phyloP scores from a whole-genome alignment of 2,888 invertebrate species.

The Eulithis testata region DNA sequence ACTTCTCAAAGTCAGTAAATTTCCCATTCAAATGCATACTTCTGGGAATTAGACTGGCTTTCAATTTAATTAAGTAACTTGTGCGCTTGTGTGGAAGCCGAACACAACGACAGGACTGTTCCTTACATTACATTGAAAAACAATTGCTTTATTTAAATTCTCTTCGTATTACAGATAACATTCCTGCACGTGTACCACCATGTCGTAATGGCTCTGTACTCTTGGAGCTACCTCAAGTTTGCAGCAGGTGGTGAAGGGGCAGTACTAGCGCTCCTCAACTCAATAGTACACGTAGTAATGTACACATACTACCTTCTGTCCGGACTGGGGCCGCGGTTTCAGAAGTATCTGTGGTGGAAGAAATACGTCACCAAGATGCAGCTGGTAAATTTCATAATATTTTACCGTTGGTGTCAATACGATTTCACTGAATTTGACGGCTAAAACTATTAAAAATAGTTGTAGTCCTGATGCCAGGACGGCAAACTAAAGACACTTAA shows the following conservation, averaged over 20 bases:
- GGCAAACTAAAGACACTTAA: too few relatives aligned
- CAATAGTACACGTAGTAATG: conserved; percentile 92
- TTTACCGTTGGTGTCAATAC: conserved; percentile 40
- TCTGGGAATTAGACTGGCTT: too few relatives aligned
- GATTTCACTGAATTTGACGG: neutral
- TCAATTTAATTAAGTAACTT: too few relatives aligned
- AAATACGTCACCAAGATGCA: conserved; percentile 93
- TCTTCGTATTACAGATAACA: conserved; percentile 86
- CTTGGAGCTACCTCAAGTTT: conserved; percentile 92
- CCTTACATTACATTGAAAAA: too few relatives aligned
- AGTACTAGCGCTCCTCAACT: conserved; percentile 89
- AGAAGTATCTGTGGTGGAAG: conserved; percentile 95
- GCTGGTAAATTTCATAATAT: conserved; percentile 85
- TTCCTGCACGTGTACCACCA: conserved; percentile 97
- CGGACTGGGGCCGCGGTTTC: conserved; percentile 90
- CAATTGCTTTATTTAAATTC: neutral
- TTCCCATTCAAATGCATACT: too few relatives aligned
- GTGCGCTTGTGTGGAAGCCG: too few relatives aligned
- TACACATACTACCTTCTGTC: conserved; percentile 92
- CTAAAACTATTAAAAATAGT: too few relatives aligned
- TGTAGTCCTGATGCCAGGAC: too few relatives aligned
- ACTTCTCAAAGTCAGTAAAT: too few relatives aligned
- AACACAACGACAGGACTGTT: too few relatives aligned
- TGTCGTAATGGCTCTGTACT: conserved; percentile 89
- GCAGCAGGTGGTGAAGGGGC: conserved; percentile 92